Base-by-base conservation (phyloP, 2,797 vertebrate genomes). In the Crocodylus rhombifer region DNA sequence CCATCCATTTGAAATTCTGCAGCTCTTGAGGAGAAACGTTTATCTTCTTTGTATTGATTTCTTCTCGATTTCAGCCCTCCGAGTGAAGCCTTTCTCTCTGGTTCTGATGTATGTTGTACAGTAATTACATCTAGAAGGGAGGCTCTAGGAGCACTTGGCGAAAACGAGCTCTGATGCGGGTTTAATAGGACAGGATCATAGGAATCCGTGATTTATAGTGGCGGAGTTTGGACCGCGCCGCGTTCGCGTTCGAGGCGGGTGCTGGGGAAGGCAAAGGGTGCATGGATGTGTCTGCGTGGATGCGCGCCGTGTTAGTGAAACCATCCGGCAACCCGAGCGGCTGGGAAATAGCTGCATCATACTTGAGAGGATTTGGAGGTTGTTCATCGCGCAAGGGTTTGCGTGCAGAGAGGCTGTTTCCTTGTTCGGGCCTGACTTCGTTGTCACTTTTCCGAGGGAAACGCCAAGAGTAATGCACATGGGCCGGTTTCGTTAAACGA, bases 31-130 rank as follows among this genome's bases (percentile, higher is more conserved):
- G 77, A 94, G 86, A 94, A 97, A 93, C 91, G 90, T 97, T 96
- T 95, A 93, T 96, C 93, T 93, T 95, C 92, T 95, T 94, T 96
- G 84, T 95, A 97, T 97, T 95, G 97, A 97, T 98, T 98, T 96
- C 79, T 97, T 96, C 94, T 97, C 93, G 89, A 74, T 97, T 97
- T 95, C 87, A 64, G 82, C 67, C 77, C 71, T 96, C 77, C 21
- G 92, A 97, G 87, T 94, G 97, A 97, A 97, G 94, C 91, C 89
- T 95, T 97, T 96, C 95, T 96, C 87, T 96, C 93, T 94, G 94
- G 83, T 94, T 97, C 96, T 95, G 96, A 92, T 95, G 95, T 93
- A 93, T 97, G 96, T 97, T 96, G 96, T 96, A 78, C 89, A 87
- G 87, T 98, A 97, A 97, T 98, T 97, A 97, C 91, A 94, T 95